phyloP scores from a whole-genome alignment of 2,113 vertebrate species.

The Phoenicopterus ruber region DNA sequence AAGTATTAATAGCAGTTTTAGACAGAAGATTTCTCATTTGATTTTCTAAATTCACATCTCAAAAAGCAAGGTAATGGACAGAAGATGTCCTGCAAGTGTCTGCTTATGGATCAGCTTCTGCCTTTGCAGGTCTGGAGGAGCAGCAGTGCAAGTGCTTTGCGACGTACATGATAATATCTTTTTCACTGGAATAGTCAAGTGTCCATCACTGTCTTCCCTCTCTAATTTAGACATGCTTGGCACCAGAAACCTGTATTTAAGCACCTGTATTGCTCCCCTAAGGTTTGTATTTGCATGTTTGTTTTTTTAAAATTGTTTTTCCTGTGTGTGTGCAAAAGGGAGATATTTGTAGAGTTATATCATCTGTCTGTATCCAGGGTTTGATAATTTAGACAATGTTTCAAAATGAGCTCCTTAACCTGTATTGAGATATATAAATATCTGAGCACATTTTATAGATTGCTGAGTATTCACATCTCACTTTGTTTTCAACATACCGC shows the following conservation, averaged over 20 bases:
- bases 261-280: not conserved
- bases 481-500: not conserved
- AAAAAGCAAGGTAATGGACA: not conserved
- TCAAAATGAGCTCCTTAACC: not conserved
- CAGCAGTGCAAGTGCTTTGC: not conserved
- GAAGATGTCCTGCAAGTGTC: not conserved
- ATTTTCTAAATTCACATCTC: not conserved
- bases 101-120: not conserved
- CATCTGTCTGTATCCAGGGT: not conserved
- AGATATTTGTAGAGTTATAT: not conserved
- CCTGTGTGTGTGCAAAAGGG: not conserved
- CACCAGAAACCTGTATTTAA: not conserved
- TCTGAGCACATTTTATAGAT: not conserved
- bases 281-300: not conserved
- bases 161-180: not conserved
- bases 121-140: not conserved
- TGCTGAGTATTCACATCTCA: not conserved
- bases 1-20: not conserved
- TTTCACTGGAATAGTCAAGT: not conserved
- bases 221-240: not conserved
- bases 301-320: not conserved
- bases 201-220: not conserved
- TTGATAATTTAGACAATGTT: not conserved
- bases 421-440: not conserved
- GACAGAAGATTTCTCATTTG: not conserved